Percentiles rank a stretch among this genome's conserved stretches.
Evolutionary conservation across 2,888 invertebrate genomes (phyloP).

Genomic region (Melipona bicolor): DNA sequence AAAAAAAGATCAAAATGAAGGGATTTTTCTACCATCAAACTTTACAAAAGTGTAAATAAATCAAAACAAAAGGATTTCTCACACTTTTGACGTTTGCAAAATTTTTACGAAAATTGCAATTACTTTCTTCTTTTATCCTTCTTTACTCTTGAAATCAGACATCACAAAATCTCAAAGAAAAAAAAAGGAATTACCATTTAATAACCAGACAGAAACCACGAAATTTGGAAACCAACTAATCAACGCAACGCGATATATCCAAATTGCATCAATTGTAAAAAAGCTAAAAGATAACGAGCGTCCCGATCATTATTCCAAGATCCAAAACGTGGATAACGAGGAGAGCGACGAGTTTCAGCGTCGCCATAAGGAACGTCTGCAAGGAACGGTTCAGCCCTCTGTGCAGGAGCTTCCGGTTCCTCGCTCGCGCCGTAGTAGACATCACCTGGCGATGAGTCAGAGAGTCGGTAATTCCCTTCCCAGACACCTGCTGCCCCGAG

Average conservation of each 20-base stretch:
- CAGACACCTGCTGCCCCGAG: slow-evolving; percentile 77
- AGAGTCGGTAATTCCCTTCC: slow-evolving; percentile 72
- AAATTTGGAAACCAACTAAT: neutral
- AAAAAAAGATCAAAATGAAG: too few relatives aligned
- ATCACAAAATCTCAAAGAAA: neutral
- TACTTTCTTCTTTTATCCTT: neutral
- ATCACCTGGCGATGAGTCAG: slow-evolving; percentile 82
- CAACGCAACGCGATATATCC: neutral
- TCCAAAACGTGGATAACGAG: neutral
- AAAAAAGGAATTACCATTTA: neutral
- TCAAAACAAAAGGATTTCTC: too few relatives aligned
- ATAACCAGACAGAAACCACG: neutral
- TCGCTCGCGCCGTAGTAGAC: slow-evolving; percentile 60
- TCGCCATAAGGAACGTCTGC: slow-evolving; percentile 11
- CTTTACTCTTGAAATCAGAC: neutral
- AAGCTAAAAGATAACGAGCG: neutral
- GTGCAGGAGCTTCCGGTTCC: slow-evolving; percentile 76
- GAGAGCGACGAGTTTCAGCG: neutral
- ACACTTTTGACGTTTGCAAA: neutral
- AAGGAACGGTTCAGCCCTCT: slow-evolving; percentile 56
- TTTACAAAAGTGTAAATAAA: too few relatives aligned
- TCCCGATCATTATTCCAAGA: neutral
- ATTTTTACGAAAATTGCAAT: neutral
- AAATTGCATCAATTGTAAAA: neutral
- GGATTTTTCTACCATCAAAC: too few relatives aligned